Conservation (phyloP, 1,140 invertebrate species). For the Ridgeia piscesae region DNA sequence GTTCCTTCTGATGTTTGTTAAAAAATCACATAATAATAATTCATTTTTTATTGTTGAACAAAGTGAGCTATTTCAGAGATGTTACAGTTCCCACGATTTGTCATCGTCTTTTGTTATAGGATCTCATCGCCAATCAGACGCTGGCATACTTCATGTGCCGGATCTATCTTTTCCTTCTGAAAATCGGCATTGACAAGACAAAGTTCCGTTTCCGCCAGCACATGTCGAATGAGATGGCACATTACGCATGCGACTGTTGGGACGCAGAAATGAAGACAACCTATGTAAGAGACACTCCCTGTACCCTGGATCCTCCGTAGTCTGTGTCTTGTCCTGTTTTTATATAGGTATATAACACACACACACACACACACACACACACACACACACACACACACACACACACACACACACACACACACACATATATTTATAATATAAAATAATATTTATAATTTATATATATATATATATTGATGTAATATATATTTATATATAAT, state of each 20-base stretch:
- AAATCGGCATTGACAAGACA: constrained; percentile 83
- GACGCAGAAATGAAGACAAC: constrained; percentile 95
- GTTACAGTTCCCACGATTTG: not conserved
- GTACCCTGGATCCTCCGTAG: not conserved
- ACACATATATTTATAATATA: too few relatives aligned
- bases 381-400: not conserved
- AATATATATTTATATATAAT: too few relatives aligned
- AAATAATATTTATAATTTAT: too few relatives aligned
- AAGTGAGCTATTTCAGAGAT: not conserved
- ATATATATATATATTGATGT: too few relatives aligned
- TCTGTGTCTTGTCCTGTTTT: not conserved
- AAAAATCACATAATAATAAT: too few relatives aligned
- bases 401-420: too few relatives aligned
- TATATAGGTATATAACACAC: too few relatives aligned
- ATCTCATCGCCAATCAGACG: constrained; percentile 93
- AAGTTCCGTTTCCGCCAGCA: constrained; percentile 95
- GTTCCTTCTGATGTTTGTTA: too few relatives aligned
- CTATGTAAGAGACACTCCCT: constrained; percentile 65
- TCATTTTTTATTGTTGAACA: not conserved
- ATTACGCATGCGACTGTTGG: constrained; percentile 99
- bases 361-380: too few relatives aligned
- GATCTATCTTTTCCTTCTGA: constrained; percentile 86
- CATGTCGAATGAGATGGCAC: constrained; percentile 99
- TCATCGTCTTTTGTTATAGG: constrained; percentile 58
- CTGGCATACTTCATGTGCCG: constrained; percentile 97